These are phyloP conservation scores for Drosophila ambigua DNA, from an alignment of 1,140 invertebrate species.

Conservation along the genomic window DNA sequence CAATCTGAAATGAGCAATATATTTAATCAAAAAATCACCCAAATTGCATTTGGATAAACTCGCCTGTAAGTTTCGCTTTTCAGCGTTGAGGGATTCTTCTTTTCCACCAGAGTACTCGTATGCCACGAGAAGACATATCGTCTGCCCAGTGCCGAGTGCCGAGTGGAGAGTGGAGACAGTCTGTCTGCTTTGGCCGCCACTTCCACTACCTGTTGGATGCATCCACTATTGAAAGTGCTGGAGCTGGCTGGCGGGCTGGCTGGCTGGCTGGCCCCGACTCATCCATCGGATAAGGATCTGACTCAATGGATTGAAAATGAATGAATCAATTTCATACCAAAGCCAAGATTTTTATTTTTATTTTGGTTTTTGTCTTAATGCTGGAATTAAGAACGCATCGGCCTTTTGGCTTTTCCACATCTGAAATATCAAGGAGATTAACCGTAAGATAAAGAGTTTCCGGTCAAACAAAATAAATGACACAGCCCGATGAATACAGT, in stretches of 20 bases:
- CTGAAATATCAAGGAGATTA: conserved; percentile 74
- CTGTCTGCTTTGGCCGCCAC: conserved; percentile 44
- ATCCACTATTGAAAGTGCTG: conserved; percentile 30
- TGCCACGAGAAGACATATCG: neutral
- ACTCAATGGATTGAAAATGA: conserved; percentile 62
- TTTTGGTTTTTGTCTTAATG: conserved; percentile 54
- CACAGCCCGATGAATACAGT: conserved; percentile 51
- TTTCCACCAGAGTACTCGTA: too few relatives aligned
- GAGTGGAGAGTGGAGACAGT: conserved; percentile 56
- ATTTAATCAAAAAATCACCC: too few relatives aligned
- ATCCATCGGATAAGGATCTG: conserved; percentile 48
- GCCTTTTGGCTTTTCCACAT: conserved; percentile 59
- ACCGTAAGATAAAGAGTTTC: conserved; percentile 74
- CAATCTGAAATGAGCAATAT: too few relatives aligned
- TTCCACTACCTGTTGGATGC: conserved; percentile 34
- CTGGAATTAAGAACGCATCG: conserved; percentile 66
- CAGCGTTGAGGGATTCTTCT: too few relatives aligned
- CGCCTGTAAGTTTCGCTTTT: too few relatives aligned
- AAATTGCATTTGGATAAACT: too few relatives aligned
- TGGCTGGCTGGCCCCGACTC: conserved; percentile 11
- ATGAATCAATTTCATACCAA: conserved; percentile 66
- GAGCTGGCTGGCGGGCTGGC: conserved; percentile 1
- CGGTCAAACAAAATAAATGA: conserved; percentile 69
- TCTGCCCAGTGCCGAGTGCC: neutral
- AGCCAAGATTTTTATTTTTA: conserved; percentile 33